Conservation (phyloP, 2,113 vertebrate species). For the Aplodontia rufa region DNA sequence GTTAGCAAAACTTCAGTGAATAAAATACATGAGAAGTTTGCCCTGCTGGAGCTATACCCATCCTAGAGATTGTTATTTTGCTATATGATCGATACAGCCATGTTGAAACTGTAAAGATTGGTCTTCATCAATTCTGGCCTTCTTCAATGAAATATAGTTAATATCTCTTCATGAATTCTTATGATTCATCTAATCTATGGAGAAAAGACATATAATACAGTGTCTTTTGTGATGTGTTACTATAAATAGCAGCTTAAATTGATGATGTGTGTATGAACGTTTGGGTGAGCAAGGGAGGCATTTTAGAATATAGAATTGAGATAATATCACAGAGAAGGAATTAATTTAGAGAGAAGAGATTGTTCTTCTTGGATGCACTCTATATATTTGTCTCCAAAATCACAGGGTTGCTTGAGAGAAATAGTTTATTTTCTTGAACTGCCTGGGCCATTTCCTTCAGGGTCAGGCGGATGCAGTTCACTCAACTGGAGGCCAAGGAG, state of each 20-base stretch:
- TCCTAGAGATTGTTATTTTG: background rate
- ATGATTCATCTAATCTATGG: background rate
- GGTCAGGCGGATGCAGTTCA: background rate
- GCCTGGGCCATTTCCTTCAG: background rate
- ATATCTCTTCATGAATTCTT: background rate
- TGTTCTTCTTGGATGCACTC: background rate
- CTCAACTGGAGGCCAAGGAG: background rate
- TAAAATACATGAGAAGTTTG: background rate
- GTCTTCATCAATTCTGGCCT: background rate
- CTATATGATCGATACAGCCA: background rate
- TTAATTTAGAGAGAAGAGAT: background rate
- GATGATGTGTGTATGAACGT: background rate
- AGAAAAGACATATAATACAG: background rate
- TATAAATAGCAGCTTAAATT: slow-evolving; percentile 7
- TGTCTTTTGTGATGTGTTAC: background rate
- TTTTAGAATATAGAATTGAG: slow-evolving; percentile 15
- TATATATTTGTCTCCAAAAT: slow-evolving; percentile 18
- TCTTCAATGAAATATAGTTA: background rate
- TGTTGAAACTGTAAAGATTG: background rate
- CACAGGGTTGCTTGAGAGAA: background rate
- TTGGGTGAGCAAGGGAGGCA: background rate
- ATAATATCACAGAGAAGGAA: background rate
- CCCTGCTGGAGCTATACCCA: background rate
- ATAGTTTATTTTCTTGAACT: slow-evolving; percentile 29
- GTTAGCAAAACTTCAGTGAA: background rate